These are phyloP conservation scores for Crotalus horridus DNA, from an alignment of 2,113 vertebrate genomes.

Conservation along the genomic window DNA sequence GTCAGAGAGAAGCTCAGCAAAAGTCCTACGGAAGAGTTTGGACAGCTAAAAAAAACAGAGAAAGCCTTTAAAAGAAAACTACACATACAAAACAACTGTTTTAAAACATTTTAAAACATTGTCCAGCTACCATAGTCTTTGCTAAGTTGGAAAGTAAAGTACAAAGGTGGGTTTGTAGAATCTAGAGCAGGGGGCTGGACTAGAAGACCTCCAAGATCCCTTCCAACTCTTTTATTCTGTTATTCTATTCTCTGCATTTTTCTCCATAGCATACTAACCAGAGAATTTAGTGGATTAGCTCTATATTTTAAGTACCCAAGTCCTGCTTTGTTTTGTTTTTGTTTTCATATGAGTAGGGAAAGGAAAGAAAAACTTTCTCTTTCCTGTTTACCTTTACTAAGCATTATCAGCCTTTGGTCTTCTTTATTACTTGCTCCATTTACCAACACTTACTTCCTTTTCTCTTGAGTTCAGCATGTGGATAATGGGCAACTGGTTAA, in stretches of 20 bases:
- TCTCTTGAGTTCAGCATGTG: background rate
- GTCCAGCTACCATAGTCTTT: too few species aligned
- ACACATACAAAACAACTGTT: background rate
- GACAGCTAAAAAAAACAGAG: background rate
- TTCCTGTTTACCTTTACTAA: background rate
- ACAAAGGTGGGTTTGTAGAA: background rate
- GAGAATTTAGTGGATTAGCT: background rate
- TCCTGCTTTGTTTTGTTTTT: background rate
- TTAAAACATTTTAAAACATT: too few species aligned
- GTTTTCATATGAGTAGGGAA: background rate
- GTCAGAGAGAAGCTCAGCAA: background rate
- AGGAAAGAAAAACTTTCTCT: background rate
- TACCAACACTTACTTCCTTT: background rate
- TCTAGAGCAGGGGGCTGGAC: too few species aligned
- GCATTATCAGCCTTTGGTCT: background rate
- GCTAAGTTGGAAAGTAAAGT: too few species aligned
- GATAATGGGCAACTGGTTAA: background rate
- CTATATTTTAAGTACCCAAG: background rate
- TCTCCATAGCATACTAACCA: background rate
- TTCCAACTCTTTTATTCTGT: too few species aligned
- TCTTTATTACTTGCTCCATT: background rate
- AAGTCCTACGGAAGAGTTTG: too few species aligned
- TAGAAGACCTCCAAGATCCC: too few species aligned
- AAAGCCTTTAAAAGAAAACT: background rate
- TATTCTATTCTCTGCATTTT: background rate